Conservation (phyloP, 2,888 invertebrate species). For the Plemyria rubiginata region DNA sequence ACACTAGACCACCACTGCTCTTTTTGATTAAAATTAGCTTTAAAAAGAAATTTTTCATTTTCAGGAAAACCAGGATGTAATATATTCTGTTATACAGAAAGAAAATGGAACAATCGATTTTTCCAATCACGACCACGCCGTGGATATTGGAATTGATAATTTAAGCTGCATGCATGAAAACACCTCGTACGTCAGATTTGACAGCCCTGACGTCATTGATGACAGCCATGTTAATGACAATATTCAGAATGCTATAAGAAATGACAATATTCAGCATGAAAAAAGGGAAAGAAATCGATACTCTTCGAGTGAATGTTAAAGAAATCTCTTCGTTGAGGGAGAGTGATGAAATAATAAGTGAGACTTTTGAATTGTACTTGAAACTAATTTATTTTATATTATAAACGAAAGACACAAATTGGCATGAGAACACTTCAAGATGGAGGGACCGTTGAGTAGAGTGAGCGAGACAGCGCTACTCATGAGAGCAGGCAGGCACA, state of each 20-base stretch:
- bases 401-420: too few species aligned
- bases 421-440: too few species aligned
- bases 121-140: neutral
- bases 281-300: neutral
- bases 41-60: too few species aligned
- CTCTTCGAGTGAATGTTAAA: neutral
- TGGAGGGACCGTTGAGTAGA: too few species aligned
- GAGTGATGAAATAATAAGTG: too few species aligned
- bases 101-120: neutral
- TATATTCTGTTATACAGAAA: neutral
- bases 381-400: too few species aligned
- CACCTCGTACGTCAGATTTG: neutral
- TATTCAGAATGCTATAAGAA: neutral
- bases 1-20: too few species aligned
- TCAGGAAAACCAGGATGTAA: neutral
- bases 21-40: too few species aligned
- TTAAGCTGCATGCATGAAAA: neutral
- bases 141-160: neutral
- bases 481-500: too few species aligned
- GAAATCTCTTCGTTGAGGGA: too few species aligned
- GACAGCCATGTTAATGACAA: neutral
- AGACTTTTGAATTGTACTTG: too few species aligned
- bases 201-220: slow-evolving; percentile 2
- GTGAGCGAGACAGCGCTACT: too few species aligned
- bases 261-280: neutral